Conservation (phyloP, 2,797 vertebrate genomes). For the Halcyon badia region DNA sequence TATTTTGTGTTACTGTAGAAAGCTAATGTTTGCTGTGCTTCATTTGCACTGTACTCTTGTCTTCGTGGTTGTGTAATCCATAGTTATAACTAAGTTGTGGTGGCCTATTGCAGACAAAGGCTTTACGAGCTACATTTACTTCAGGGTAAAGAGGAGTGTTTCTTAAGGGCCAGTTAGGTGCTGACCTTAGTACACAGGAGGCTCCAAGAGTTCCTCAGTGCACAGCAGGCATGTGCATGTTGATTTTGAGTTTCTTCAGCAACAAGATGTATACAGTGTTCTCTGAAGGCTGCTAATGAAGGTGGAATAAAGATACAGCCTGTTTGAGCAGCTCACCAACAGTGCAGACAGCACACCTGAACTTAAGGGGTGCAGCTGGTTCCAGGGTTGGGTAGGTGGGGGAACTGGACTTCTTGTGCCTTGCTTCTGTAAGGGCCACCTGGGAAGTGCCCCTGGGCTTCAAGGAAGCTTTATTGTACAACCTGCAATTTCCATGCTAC, state of each 20-base stretch:
- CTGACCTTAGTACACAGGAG: neutral
- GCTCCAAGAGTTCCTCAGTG: neutral
- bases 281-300: neutral
- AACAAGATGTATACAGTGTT: neutral
- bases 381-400: neutral
- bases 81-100: neutral
- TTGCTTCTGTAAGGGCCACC: neutral
- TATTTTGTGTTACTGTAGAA: neutral
- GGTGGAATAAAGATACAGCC: neutral
- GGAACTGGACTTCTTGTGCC: neutral
- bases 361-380: neutral
- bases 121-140: neutral
- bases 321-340: neutral
- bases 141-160: neutral
- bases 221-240: rapidly evolving
- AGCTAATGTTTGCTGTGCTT: neutral
- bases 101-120: neutral
- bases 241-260: neutral
- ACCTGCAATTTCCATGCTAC: neutral
- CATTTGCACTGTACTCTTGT: neutral
- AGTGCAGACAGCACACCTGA: neutral
- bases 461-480: neutral
- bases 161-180: neutral
- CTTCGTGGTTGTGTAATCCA: neutral
- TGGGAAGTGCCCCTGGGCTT: neutral